Evolutionary conservation across 1,140 invertebrate genomes (phyloP).

Genomic region (Drosophila albomicans): DNA sequence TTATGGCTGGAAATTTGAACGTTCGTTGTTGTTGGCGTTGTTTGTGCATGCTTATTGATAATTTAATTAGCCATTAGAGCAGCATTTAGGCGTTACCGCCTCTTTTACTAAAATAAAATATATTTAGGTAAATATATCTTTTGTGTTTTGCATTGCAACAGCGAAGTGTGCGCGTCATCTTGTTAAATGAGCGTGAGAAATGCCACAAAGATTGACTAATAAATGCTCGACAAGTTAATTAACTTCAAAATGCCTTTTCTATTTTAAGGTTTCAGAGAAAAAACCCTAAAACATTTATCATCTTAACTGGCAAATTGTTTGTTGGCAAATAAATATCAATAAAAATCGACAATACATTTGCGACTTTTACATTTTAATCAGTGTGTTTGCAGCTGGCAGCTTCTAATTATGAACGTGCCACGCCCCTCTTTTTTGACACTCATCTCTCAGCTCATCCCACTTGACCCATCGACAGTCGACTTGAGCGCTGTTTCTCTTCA

Average conservation of each 20-base stretch:
- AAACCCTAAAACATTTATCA: no score
- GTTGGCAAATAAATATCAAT: conserved; percentile 1
- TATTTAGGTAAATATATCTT: background rate
- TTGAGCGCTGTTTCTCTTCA: no score
- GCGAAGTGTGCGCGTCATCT: conserved; percentile 1
- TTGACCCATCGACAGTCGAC: background rate
- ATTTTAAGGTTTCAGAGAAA: background rate
- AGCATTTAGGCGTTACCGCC: conserved; percentile 38
- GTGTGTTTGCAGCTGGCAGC: background rate
- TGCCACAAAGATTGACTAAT: conserved; percentile 11
- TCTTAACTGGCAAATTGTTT: background rate
- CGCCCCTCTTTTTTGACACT: background rate
- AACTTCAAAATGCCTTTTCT: conserved; percentile 3
- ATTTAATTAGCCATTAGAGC: conserved; percentile 79
- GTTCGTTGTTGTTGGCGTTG: conserved; percentile 35
- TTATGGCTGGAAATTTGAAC: conserved; percentile 67
- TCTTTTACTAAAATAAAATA: conserved; percentile 11
- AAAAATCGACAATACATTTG: background rate
- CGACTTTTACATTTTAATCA: background rate
- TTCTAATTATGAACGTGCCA: conserved; percentile 21
- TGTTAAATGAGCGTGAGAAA: conserved; percentile 28
- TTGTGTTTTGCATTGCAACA: conserved; percentile 9
- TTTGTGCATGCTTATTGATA: conserved; percentile 65
- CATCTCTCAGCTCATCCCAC: conserved; percentile 29
- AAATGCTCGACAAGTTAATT: background rate